These are phyloP conservation scores for Galeopterus variegatus DNA, from an alignment of 2,113 vertebrate species.

Conservation along the genomic window DNA sequence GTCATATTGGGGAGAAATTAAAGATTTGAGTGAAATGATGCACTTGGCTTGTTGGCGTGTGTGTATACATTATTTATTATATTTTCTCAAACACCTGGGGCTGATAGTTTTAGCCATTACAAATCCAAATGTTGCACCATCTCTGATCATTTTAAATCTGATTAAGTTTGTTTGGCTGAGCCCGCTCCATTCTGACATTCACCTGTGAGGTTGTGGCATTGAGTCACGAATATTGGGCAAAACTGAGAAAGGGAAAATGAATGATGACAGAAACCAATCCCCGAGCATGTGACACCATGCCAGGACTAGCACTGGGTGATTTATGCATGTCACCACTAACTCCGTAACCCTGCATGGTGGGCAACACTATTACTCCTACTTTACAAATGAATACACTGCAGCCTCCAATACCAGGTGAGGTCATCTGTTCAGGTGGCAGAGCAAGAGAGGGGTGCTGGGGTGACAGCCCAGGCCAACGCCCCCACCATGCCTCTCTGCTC, in stretches of 20 bases:
- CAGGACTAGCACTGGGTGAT: not conserved
- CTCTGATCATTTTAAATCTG: not conserved
- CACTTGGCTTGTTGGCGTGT: not conserved
- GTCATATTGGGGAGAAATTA: not conserved
- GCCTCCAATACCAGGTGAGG: not conserved
- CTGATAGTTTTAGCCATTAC: not conserved
- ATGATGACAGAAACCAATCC: not conserved
- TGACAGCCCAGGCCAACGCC: not conserved
- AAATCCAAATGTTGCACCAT: not conserved
- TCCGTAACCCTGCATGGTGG: not conserved
- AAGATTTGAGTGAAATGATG: not conserved
- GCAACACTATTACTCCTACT: not conserved
- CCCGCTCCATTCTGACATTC: not conserved
- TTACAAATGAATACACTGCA: not conserved
- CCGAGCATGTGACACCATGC: rapidly evolving
- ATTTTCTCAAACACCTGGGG: not conserved
- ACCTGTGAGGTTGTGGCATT: not conserved
- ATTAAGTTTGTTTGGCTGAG: not conserved
- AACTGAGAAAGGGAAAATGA: not conserved
- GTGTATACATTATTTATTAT: not conserved
- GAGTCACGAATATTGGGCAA: not conserved
- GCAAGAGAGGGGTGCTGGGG: not conserved
- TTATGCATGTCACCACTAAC: not conserved
- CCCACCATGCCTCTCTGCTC: not conserved
- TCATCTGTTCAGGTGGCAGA: not conserved